phyloP scores from a whole-genome alignment of 2,113 vertebrate species.

The Speoplatyrhinus poulsoni region DNA sequence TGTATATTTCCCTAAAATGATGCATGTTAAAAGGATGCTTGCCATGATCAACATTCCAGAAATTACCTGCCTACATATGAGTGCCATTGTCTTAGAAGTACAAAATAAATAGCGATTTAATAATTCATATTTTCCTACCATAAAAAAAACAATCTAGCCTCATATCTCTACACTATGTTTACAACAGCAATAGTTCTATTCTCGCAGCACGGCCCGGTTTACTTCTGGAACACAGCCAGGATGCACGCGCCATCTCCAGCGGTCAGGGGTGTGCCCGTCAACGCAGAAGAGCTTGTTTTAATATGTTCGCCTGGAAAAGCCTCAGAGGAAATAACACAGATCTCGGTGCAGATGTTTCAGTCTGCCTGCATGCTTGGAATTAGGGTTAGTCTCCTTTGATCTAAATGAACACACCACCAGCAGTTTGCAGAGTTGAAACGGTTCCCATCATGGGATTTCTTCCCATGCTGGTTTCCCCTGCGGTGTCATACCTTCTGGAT shows the following conservation, averaged over 20 bases:
- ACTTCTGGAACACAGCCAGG: conserved; percentile 39
- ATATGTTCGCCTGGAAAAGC: conserved; percentile 54
- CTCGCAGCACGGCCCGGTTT: conserved; percentile 1
- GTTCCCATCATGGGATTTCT: conserved; percentile 49
- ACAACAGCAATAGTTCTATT: background rate
- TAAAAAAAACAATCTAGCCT: no score
- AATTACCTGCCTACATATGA: no score
- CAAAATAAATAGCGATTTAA: no score
- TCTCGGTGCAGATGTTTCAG: conserved; percentile 63
- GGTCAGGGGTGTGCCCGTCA: conserved; percentile 58
- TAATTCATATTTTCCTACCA: no score
- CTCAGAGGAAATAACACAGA: conserved; percentile 56
- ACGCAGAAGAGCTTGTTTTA: conserved; percentile 57
- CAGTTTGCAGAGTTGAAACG: conserved; percentile 46
- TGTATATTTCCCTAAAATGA: no score
- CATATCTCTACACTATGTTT: background rate
- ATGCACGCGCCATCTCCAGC: conserved; percentile 23
- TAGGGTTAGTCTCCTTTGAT: conserved; percentile 68
- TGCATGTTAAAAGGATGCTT: no score
- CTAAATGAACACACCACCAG: conserved; percentile 62
- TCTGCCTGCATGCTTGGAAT: conserved; percentile 61
- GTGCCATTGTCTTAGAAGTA: no score
- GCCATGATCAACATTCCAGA: no score
- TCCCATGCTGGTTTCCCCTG: conserved; percentile 44
- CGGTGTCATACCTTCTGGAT: conserved; percentile 34